Conservation (phyloP, 2,797 vertebrate species). For the Zenarchopterus dispar region DNA sequence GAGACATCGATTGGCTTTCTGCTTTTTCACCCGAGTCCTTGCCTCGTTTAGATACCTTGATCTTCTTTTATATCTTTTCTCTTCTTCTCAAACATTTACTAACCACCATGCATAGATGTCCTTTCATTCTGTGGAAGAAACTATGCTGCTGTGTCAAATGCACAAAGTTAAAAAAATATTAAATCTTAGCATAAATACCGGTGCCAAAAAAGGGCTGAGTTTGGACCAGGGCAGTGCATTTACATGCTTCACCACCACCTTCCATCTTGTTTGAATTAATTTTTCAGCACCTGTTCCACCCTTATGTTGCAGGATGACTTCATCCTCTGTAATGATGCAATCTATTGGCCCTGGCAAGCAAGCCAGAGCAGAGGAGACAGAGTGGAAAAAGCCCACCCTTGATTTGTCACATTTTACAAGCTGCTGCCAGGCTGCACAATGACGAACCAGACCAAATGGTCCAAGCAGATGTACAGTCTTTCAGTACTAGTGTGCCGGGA, state of each 20-base stretch:
- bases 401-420: slow-evolving; percentile 78
- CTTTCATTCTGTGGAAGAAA: slow-evolving; percentile 7
- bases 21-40: slow-evolving; percentile 49
- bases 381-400: slow-evolving; percentile 63
- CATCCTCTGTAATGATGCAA: slow-evolving; percentile 83
- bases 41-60: slow-evolving; percentile 39
- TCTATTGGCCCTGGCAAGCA: slow-evolving; percentile 70
- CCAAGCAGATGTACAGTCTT: slow-evolving; percentile 12
- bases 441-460: slow-evolving; percentile 25
- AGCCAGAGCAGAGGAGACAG: slow-evolving; percentile 48
- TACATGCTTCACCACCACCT: slow-evolving; percentile 60
- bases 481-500: slow-evolving; percentile 10
- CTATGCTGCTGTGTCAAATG: slow-evolving; percentile 6
- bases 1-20: slow-evolving; percentile 64
- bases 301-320: slow-evolving; percentile 84
- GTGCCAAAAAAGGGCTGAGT: slow-evolving; percentile 29
- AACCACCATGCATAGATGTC: no score
- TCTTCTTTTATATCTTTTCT: slow-evolving; percentile 37
- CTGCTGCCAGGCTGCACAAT: slow-evolving; percentile 58
- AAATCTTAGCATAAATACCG: slow-evolving; percentile 26
- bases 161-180: not conserved
- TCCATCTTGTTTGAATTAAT: slow-evolving; percentile 71
- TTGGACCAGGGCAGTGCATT: slow-evolving; percentile 48
- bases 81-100: slow-evolving; percentile 16
- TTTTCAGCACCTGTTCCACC: slow-evolving; percentile 79